Evolutionary conservation across 2,888 invertebrate genomes (phyloP), one percentile per base, ranked within the genome.

Genomic region (Oligia fasciuncula): DNA sequence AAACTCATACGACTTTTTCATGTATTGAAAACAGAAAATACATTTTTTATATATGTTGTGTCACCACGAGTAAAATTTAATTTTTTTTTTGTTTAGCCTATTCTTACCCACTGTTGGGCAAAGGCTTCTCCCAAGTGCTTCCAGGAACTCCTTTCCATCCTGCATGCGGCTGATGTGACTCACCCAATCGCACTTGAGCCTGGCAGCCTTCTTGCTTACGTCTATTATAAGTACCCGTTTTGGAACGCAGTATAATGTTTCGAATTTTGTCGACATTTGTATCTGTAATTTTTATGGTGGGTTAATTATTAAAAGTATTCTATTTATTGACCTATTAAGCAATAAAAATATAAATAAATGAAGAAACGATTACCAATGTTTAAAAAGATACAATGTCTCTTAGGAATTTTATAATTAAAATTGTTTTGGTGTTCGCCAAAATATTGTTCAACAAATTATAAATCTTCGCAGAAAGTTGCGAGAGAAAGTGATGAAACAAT

Each of bases 401-500:
- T 17, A 57, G 5, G 43, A 71, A 76, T 78, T 60, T 80, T 73
- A 19, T 72, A 73, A 81, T 71, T 71, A 69, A 73, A 74, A 69
- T 46, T 57, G 40, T 70, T 85, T 66, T 54, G 23, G 35, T 57
- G 49, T 65, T 54, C 60, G 73, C 80, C 72, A 82, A 81, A 80
- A 85, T 81, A 73, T 75, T 69, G 74, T 76, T 29, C 71, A 85
- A 76, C 68, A 72, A 75, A 76, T 80, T 67, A 89, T 87, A 87
- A 85, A 89, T 89, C 84, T 81, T 68, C 51, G 46, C 79, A 5
- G 72, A 84, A 84, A 86, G 72, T 84, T 83, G 49, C 60, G 67
- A 62, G 80, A 73, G 85, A 87, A 87, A 86, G 85, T 86, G 76
- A 84, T 82, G 83, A 46, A 73, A 73, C 83, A 80, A 81, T 71